Evolutionary conservation across 1,140 invertebrate species (phyloP), one percentile per base, ranked within the genome.

Genomic region (Geopemphigus sp.): DNA sequence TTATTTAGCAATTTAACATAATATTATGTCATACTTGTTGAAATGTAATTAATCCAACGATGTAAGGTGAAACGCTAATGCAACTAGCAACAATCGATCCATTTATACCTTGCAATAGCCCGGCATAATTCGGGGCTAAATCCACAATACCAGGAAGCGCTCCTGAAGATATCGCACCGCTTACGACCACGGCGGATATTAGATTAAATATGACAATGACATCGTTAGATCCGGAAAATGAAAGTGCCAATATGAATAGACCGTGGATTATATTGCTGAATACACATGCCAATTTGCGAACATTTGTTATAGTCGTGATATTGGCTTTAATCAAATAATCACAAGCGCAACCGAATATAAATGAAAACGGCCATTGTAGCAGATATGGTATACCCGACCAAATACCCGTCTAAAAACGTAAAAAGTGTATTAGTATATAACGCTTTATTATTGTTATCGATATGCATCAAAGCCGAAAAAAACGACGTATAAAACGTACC

Each of bases 121-220:
- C 88, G 15, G 90, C 90, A 84, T 90, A 91, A 85, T 92, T 92
- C 1, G 91, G 90, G 72, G 90, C 89, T 19, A 91, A 85, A 82
- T 92, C 91, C 3, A 92, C 90, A 24, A 91, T 86, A 24, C 86
- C 88, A 0, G 90, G 88, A 45, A 92, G 84, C 0, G 88, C 88
- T 4, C 90, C 90, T 0, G 90, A 89, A 1, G 91, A 91, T 1
- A 91, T 87, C 0, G 90, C 89, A 6, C 91, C 91, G 83, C 89
- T 90, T 2, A 88, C 85, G 19, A 88, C 87, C 1, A 88, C 89
- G 0, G 90, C 90, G 11, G 88, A 78, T 47, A 90, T 89, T 80
- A 92, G 86, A 81, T 91, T 88, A 5, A 89, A 81, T 32, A 90
- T 87, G 0, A 91, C 91, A 0, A 88, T 83, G 5, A 85, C 85